A percentile compares a stretch with the other conserved stretches of the same genome.
These are phyloP conservation scores for Pycnonotus jocosus DNA, from an alignment of 2,113 vertebrate genomes.

Conservation along the genomic window DNA sequence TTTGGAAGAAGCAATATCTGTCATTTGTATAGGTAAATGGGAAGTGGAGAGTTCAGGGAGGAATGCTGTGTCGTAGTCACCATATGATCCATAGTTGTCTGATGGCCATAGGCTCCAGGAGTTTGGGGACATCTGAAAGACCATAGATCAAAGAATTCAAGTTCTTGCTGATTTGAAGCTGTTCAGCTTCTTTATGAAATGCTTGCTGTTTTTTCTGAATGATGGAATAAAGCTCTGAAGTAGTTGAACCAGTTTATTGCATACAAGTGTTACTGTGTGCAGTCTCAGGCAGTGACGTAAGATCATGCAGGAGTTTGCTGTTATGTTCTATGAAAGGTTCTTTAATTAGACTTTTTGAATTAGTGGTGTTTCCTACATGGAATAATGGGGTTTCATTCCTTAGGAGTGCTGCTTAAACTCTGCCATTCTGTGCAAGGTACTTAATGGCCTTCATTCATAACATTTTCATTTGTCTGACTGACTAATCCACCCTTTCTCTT, in stretches of 20 bases:
- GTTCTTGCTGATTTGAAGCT: not conserved
- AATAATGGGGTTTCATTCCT: not conserved
- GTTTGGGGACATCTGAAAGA: not conserved
- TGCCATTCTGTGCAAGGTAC: not conserved
- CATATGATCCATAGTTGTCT: rapidly evolving
- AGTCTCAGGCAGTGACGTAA: not conserved
- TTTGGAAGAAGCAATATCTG: not conserved
- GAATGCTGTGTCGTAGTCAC: not conserved
- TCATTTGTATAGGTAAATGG: not conserved
- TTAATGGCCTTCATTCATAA: not conserved
- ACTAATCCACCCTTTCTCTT: not conserved
- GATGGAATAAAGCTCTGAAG: not conserved
- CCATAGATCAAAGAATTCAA: not conserved
- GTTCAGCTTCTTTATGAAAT: not conserved
- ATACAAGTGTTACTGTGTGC: not conserved
- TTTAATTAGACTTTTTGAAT: not conserved
- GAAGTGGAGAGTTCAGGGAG: not conserved
- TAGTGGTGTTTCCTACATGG: not conserved
- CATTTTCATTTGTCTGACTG: not conserved
- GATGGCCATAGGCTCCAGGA: not conserved
- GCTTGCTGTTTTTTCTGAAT: not conserved
- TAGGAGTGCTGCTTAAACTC: not conserved
- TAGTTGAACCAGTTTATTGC: not conserved
- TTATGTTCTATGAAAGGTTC: not conserved
- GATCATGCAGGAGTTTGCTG: not conserved